phyloP scores from a whole-genome alignment of 2,888 invertebrate genomes.

The Corythucha ciliata region DNA sequence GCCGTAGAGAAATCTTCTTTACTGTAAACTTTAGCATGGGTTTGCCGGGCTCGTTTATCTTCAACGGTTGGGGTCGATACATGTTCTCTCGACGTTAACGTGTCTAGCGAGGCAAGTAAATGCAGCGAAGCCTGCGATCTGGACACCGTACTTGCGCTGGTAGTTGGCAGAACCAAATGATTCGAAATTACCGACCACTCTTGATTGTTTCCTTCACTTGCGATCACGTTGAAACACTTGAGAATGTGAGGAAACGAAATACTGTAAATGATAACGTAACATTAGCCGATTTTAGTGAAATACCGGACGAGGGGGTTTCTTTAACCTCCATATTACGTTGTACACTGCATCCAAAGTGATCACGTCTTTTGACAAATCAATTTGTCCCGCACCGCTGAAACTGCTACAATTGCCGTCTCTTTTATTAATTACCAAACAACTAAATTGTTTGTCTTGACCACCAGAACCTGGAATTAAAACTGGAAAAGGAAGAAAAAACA shows the following conservation, averaged over 20 bases:
- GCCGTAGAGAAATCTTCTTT: constrained; percentile 75
- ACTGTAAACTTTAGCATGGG: constrained; percentile 53
- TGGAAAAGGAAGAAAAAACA: constrained; percentile 40
- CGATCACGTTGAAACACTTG: constrained; percentile 73
- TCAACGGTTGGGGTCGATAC: constrained; percentile 47
- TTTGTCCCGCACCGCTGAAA: constrained; percentile 73
- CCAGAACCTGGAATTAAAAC: constrained; percentile 74
- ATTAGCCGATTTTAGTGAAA: too few relatives aligned
- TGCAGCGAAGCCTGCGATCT: constrained; percentile 85
- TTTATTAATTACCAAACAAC: constrained; percentile 82
- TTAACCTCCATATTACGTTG: constrained; percentile 86
- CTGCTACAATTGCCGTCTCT: constrained; percentile 78
- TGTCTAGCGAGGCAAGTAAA: constrained; percentile 80
- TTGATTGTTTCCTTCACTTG: constrained; percentile 53
- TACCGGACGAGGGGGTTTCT: too few relatives aligned
- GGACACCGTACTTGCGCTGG: constrained; percentile 58
- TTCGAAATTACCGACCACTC: constrained; percentile 30
- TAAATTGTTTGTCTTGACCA: constrained; percentile 62
- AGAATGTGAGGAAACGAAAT: neutral
- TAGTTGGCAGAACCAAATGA: constrained; percentile 70
- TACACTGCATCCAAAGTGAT: constrained; percentile 84
- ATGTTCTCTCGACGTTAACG: constrained; percentile 71
- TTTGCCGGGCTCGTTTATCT: constrained; percentile 45
- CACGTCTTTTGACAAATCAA: constrained; percentile 64
- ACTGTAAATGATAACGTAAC: constrained; percentile 8